Evolutionary conservation across 53 echinoderm and acorn worm genomes (phyloP), one percentile per base, ranked within the genome.

Genomic region (Paracentrotus lividus): DNA sequence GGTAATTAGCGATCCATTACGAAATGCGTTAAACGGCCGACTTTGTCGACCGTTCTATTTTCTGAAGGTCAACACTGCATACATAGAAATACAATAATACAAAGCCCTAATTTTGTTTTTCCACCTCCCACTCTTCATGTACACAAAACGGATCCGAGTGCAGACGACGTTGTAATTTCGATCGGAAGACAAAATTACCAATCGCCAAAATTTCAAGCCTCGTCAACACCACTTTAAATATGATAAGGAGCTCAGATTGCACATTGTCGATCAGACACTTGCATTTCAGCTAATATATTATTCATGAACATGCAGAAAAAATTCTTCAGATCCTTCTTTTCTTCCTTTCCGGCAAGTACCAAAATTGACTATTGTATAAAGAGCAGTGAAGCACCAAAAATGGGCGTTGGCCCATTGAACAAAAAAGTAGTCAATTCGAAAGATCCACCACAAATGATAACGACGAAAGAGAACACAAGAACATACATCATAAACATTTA

Each of bases 61-160:
- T 42, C 13, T 76, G 76, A 38, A 76, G 38, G 76, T 12, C 76
- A 76, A 76, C 64, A 34, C n/a, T 4, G 76, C 76, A 76, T 42
- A 76, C 38, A n/a, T 42, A 36, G 16, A 40, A 42, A 76, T 20
- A 42, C 76, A 76, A 38, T 34, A 75, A 40, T 38, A 72, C 76
- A 42, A 20, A 76, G 33, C 76, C 1, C 38, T 20, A 76, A 76
- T 31, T 67, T 67, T 67, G 67, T 67, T 67, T 66, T 67, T 76
- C 76, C 42, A 76, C 76, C 23, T 76, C 76, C 76, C 75, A 40
- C 75, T 7, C 15, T 15, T 15, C 54, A 54, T 18, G n/a, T n/a
- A 29, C 64, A 64, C 31, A 29, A 27, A 31, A 8, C 27, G 64
- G 31, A 29, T 13, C 64, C 64, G 8, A 57, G 57, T 13, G 21